Base-by-base conservation (phyloP, 2,888 invertebrate genomes). In the Zygaena filipendulae region DNA sequence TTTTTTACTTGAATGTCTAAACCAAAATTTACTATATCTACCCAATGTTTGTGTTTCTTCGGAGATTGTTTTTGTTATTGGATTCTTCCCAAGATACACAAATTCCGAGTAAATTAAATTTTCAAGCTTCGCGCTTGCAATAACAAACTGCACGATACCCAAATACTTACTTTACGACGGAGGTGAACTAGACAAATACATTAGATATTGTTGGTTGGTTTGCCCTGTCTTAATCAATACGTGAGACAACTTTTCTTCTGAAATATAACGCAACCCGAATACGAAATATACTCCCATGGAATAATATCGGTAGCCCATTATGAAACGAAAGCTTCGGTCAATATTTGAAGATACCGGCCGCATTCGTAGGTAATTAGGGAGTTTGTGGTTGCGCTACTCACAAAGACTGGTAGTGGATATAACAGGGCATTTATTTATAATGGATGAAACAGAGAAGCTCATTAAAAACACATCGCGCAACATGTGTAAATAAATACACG, bases 381-480 rank as follows among this genome's bases (percentile, higher is more conserved):
- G 57, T 54, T n/a, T 53, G 54, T 48, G 48, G 43, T 44, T n/a
- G n/a, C 54, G 50, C 50, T 40, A 44, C 39, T 47, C 49, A 69
- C 67, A 64, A 77, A 75, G 72, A 69, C 68, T 63, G 67, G 70
- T 75, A 74, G 77, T 77, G 63, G 66, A 47, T 69, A 59, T 64
- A 62, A 60, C 66, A 59, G 64, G 37, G 51, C 54, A 52, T 54
- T 58, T 66, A 58, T 71, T 66, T 63, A 57, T 59, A 40, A 48
- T 39, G 40, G 40, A 36, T 38, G 42, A 47, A 48, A 58, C 57
- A 50, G 54, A 48, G 59, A 51, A 50, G 56, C 69, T 74, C 71
- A 71, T 74, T 67, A 69, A 59, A 70, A 63, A 68, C 64, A 77
- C 71, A 68, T 67, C 61, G 54, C 42, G 47, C 45, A 53, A 74